Percentiles rank a stretch among this genome's conserved stretches.
phyloP scores from a whole-genome alignment of 2,888 invertebrate genomes.

The Erebia palarica region DNA sequence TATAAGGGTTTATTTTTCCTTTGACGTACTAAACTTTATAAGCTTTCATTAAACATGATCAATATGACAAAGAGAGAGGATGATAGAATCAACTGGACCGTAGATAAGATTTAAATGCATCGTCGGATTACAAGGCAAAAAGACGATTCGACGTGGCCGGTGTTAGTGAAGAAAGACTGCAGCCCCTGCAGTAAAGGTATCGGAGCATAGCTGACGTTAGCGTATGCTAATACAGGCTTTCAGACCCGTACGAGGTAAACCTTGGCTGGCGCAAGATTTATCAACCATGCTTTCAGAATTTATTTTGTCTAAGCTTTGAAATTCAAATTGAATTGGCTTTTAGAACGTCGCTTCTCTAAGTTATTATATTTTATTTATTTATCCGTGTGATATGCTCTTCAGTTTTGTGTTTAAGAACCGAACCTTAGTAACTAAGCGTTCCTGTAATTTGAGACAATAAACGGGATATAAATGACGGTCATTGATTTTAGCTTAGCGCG shows the following conservation, averaged over 20 bases:
- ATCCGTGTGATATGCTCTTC: neutral
- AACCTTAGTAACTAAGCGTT: too few relatives aligned
- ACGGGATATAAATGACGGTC: too few relatives aligned
- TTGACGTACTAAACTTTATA: too few relatives aligned
- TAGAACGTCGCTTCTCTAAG: conserved; percentile 13
- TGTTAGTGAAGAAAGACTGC: conserved; percentile 26
- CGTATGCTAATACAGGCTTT: conserved; percentile 39
- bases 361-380: neutral
- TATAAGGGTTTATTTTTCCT: too few relatives aligned
- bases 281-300: conserved; percentile 31
- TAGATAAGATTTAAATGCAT: conserved; percentile 20
- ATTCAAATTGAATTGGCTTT: conserved; percentile 32
- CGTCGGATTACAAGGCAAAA: conserved; percentile 14
- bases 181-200: conserved; percentile 8
- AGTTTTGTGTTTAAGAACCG: neutral
- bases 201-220: conserved; percentile 33
- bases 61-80: too few relatives aligned
- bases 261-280: conserved; percentile 30
- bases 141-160: conserved; percentile 14
- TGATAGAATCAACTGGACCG: neutral
- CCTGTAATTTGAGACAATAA: too few relatives aligned
- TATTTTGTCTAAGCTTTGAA: conserved; percentile 30
- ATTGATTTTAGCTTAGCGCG: too few relatives aligned
- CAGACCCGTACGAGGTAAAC: conserved; percentile 35
- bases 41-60: too few relatives aligned